These are phyloP conservation scores for Cantharis lateralis DNA, from an alignment of 2,888 invertebrate genomes.

Conservation along the genomic window DNA sequence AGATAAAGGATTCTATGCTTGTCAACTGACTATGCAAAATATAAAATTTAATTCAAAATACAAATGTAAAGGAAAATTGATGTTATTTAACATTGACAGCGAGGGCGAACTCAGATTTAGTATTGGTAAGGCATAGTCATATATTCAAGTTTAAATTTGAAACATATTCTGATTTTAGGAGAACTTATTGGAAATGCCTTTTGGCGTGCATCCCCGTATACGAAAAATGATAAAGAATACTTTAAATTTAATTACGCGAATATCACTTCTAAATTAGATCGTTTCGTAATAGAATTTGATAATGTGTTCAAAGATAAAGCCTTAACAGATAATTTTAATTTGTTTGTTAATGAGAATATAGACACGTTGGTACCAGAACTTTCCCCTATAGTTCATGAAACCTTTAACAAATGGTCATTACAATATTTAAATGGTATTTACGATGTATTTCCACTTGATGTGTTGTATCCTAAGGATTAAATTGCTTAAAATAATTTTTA, in stretches of 20 bases:
- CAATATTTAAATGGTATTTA: neutral
- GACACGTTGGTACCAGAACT: neutral
- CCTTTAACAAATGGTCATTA: neutral
- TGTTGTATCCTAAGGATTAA: neutral
- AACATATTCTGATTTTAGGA: neutral
- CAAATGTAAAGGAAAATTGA: slow-evolving; percentile 43
- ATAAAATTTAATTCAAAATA: slow-evolving; percentile 37
- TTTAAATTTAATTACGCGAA: neutral
- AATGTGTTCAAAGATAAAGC: neutral
- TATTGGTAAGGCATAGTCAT: neutral
- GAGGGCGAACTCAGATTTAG: neutral
- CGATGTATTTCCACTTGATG: neutral
- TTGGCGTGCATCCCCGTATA: neutral
- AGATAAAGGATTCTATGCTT: neutral
- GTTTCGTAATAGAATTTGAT: neutral
- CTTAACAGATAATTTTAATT: neutral
- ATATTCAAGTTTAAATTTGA: neutral
- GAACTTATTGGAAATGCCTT: neutral
- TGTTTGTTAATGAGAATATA: neutral
- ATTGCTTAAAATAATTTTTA: too few species aligned
- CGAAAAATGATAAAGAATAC: neutral
- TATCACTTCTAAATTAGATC: neutral
- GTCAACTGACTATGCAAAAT: neutral
- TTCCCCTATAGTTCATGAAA: neutral
- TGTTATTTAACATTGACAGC: slow-evolving; percentile 37